Percentiles rank a stretch among this genome's conserved stretches.
Evolutionary conservation across 2,797 vertebrate genomes (phyloP).

Genomic region (Cyprinodon diabolis): DNA sequence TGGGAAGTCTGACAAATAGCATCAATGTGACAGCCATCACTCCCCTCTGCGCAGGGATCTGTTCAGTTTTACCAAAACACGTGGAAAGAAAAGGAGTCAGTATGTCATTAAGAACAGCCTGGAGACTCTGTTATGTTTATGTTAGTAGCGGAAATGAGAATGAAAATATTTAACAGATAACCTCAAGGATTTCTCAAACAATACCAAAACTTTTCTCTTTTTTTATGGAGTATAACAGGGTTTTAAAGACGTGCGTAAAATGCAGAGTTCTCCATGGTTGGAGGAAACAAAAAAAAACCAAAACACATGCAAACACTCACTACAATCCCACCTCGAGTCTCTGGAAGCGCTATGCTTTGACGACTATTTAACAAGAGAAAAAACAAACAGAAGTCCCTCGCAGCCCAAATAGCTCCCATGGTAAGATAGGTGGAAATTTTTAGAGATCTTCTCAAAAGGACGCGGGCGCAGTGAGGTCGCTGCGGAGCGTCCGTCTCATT

Average conservation of each 20-base stretch:
- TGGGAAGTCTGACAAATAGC: constrained; percentile 95
- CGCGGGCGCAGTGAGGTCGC: constrained; percentile 81
- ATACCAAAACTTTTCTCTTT: not conserved
- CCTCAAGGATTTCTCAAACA: not conserved
- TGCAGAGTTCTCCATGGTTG: constrained; percentile 46
- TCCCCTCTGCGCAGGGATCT: constrained; percentile 90
- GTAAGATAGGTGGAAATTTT: constrained; percentile 79
- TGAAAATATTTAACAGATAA: not conserved
- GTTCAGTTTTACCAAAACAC: constrained; percentile 58
- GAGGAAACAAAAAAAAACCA: constrained; percentile 41
- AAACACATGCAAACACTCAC: constrained; percentile 44
- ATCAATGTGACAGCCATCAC: constrained; percentile 93
- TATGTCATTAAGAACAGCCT: not conserved
- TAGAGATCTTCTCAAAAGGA: constrained; percentile 78
- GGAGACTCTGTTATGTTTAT: not conserved
- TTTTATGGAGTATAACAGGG: no score
- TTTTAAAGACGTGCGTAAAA: constrained; percentile 68
- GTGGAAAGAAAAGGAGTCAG: not conserved
- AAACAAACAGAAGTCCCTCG: constrained; percentile 83
- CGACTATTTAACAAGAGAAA: constrained; percentile 85
- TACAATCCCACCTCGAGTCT: constrained; percentile 82
- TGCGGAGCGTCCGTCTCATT: constrained; percentile 83
- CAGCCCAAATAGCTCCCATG: constrained; percentile 83
- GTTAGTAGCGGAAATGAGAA: not conserved
- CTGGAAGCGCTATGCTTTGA: constrained; percentile 79